These are phyloP conservation scores for Myopa testacea DNA, from an alignment of 2,888 invertebrate species.

Conservation along the genomic window DNA sequence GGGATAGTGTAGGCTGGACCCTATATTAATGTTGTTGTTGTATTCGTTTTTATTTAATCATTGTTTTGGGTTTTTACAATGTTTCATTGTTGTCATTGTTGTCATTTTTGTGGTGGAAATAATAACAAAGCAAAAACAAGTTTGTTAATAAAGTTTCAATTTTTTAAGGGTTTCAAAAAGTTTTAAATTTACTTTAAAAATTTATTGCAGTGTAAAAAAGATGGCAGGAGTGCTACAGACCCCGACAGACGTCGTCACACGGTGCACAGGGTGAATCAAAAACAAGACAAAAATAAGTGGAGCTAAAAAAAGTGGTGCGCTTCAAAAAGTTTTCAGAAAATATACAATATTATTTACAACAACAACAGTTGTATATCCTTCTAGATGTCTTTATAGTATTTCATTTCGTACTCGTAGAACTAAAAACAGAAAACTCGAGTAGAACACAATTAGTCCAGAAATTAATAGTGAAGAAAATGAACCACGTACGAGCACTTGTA, in stretches of 20 bases:
- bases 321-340: no score
- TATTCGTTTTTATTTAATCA: background rate
- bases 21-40: constrained; percentile 44
- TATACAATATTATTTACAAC: no score
- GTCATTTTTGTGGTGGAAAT: background rate
- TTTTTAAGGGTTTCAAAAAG: background rate
- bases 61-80: background rate
- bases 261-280: no score
- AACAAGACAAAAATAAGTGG: no score
- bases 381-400: no score
- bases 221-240: background rate
- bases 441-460: no score
- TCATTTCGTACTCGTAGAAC: no score
- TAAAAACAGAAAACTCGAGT: no score
- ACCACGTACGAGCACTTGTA: no score
- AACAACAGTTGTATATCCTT: no score
- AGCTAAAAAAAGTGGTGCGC: no score
- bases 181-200: background rate
- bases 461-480: no score
- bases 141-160: constrained; percentile 12
- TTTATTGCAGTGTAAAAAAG: background rate
- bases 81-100: constrained; percentile 27
- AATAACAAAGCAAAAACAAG: background rate
- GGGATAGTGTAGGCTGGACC: constrained; percentile 55
- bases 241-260: background rate